Percentiles rank a stretch among this genome's conserved stretches.
phyloP scores from a whole-genome alignment of 2,113 vertebrate species.

The Ceyx cyanopectus region DNA sequence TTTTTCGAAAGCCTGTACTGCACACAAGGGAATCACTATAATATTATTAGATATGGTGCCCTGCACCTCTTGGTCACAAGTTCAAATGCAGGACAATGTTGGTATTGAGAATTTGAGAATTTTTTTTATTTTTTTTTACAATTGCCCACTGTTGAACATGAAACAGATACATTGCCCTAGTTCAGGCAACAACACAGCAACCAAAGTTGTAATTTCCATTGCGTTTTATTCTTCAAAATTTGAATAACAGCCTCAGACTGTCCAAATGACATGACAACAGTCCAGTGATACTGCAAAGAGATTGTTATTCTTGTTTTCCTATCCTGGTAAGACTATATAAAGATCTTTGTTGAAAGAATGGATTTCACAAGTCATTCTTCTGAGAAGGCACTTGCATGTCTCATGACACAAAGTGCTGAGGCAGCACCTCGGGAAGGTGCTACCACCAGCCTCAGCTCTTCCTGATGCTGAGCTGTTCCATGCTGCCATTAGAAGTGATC shows the following conservation, averaged over 20 bases:
- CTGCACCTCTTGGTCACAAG: not conserved
- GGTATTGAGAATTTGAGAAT: not conserved
- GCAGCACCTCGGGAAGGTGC: not conserved
- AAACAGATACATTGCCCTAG: not conserved
- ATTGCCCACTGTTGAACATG: not conserved
- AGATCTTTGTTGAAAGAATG: not conserved
- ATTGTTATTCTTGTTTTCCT: too few relatives aligned
- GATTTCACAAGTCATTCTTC: not conserved
- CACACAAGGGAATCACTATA: not conserved
- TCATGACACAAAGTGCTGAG: not conserved
- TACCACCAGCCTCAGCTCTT: not conserved
- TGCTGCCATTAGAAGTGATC: not conserved
- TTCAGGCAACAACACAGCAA: not conserved
- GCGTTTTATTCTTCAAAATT: not conserved
- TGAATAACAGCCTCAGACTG: not conserved
- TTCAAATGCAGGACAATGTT: not conserved
- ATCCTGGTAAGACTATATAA: not conserved
- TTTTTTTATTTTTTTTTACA: not conserved
- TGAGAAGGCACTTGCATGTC: not conserved
- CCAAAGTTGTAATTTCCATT: not conserved
- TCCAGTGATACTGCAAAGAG: not conserved
- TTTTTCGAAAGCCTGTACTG: not conserved
- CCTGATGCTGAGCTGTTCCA: not conserved
- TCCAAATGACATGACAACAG: not conserved
- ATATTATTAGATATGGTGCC: not conserved